These are phyloP conservation scores for Loriculus beryllinus DNA, from an alignment of 2,797 vertebrate genomes.

Conservation along the genomic window DNA sequence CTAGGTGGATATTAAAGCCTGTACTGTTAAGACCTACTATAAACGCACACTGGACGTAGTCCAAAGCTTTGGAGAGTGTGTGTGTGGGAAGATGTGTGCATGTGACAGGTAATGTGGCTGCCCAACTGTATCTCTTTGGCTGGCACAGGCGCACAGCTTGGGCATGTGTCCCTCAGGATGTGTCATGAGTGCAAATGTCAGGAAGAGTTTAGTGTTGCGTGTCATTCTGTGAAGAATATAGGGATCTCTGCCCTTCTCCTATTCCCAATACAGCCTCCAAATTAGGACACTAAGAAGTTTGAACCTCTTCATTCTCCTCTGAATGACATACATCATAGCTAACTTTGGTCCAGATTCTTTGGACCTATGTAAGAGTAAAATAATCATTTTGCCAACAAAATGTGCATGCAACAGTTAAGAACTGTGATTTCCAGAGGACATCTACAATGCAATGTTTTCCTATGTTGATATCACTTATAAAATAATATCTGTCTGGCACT, in stretches of 20 bases:
- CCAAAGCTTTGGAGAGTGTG: not conserved
- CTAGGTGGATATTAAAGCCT: not conserved
- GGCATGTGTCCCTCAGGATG: not conserved
- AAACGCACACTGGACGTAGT: not conserved
- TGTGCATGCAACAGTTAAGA: not conserved
- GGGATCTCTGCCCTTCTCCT: not conserved
- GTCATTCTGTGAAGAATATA: not conserved
- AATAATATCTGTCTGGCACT: not conserved
- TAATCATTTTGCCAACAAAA: not conserved
- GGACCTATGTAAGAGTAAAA: not conserved
- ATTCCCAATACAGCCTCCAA: not conserved
- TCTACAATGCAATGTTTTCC: not conserved
- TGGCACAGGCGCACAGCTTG: not conserved
- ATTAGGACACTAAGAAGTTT: not conserved
- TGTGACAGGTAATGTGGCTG: not conserved
- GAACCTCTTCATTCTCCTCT: not conserved
- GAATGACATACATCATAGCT: not conserved
- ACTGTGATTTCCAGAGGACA: not conserved
- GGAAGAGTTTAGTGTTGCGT: not conserved
- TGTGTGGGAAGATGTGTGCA: rapidly evolving
- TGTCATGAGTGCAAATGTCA: not conserved
- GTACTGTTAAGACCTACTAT: not conserved
- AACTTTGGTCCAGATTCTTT: not conserved
- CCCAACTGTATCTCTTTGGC: not conserved
- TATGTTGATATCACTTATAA: not conserved